phyloP scores from a whole-genome alignment of 2,797 vertebrate genomes.

The Neolamprologus multifasciatus region DNA sequence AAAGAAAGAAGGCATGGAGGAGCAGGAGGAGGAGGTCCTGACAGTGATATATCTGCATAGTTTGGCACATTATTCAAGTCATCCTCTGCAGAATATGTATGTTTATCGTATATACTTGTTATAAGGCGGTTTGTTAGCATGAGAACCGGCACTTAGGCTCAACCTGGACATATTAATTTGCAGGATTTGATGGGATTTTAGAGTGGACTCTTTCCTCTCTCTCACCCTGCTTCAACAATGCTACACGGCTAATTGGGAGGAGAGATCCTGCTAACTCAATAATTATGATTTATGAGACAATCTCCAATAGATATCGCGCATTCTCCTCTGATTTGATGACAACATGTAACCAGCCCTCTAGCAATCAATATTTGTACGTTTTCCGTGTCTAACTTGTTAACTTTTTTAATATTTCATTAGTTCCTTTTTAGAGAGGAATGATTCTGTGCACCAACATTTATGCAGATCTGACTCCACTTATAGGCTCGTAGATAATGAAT shows the following conservation, averaged over 20 bases:
- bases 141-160: background rate
- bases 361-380: constrained; percentile 68
- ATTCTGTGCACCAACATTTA: constrained; percentile 68
- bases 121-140: constrained; percentile 29
- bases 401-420: constrained; percentile 87
- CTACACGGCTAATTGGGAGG: constrained; percentile 82
- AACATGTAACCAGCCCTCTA: constrained; percentile 62
- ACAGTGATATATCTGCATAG: constrained; percentile 74
- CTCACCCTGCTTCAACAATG: constrained; percentile 65
- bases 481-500: constrained; percentile 92
- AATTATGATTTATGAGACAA: constrained; percentile 89
- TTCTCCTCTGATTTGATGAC: constrained; percentile 70
- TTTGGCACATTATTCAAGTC: constrained; percentile 67
- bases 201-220: constrained; percentile 2
- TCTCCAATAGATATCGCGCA: constrained; percentile 69
- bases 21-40: constrained; percentile 48
- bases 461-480: constrained; percentile 70
- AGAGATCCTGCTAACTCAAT: constrained; percentile 82
- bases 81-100: constrained; percentile 58
- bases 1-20: constrained; percentile 78
- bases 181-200: constrained; percentile 14
- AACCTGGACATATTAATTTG: background rate
- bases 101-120: constrained; percentile 32
- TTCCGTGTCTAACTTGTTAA: constrained; percentile 70
- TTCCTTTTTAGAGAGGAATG: constrained; percentile 74